Conservation (phyloP, 2,888 invertebrate genomes). For the Acrobasis consociella region DNA sequence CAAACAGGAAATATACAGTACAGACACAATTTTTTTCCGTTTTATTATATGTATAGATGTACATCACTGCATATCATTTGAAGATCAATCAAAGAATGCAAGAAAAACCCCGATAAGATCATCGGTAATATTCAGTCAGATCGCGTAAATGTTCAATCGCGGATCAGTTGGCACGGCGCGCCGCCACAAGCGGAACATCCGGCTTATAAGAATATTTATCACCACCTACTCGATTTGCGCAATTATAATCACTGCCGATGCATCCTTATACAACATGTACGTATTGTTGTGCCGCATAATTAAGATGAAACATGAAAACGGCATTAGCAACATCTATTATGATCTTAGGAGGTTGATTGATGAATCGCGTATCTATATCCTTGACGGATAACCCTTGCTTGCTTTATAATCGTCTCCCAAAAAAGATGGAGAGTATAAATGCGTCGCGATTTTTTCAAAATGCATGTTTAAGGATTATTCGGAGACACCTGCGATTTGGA, state of each 20-base stretch:
- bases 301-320: neutral
- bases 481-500: too few species aligned
- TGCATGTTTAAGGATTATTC: too few species aligned
- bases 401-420: too few species aligned
- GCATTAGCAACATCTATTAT: neutral
- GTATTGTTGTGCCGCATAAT: constrained; percentile 1
- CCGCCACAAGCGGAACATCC: constrained; percentile 31
- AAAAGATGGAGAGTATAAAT: too few species aligned
- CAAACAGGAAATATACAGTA: too few species aligned
- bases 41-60: too few species aligned
- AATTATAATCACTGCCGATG: constrained; percentile 16
- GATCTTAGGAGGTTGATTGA: neutral
- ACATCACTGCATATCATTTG: neutral
- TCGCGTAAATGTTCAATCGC: constrained; percentile 21
- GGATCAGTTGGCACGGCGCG: constrained; percentile 30
- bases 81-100: neutral
- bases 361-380: neutral
- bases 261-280: constrained; percentile 1
- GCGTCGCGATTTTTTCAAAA: too few species aligned
- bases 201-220: constrained; percentile 30
- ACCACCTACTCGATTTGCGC: constrained; percentile 25
- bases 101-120: constrained; percentile 13
- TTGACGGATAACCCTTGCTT: too few species aligned
- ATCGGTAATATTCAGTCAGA: constrained; percentile 17
- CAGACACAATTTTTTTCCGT: too few species aligned